A percentile compares a stretch with the other conserved stretches of the same genome.
Evolutionary conservation across 2,113 vertebrate genomes (phyloP).

Genomic region (Daboia siamensis): DNA sequence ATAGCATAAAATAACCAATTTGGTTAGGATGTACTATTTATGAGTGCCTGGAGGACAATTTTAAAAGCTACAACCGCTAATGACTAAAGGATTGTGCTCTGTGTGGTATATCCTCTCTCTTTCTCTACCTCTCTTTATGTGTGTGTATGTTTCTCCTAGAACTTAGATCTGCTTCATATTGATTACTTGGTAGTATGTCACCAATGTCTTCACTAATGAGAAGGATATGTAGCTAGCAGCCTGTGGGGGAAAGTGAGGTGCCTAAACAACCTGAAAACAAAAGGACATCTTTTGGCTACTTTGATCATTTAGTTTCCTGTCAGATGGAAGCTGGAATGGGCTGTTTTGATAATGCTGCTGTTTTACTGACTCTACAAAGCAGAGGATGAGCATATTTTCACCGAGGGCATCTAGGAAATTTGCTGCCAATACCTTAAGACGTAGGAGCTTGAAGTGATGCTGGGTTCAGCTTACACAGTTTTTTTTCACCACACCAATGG

Average conservation of each 20-base stretch:
- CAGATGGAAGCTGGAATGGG: slow-evolving; percentile 57
- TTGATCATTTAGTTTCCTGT: slow-evolving; percentile 66
- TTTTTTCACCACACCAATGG: not conserved
- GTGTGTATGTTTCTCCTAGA: not conserved
- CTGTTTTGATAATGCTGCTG: slow-evolving; percentile 53
- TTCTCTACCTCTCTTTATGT: fast-evolving
- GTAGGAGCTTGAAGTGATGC: slow-evolving; percentile 28
- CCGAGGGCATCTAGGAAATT: slow-evolving; percentile 46
- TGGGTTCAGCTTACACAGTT: slow-evolving; percentile 12
- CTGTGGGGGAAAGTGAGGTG: slow-evolving; percentile 41
- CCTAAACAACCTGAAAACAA: slow-evolving; percentile 60
- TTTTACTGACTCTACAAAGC: slow-evolving; percentile 46
- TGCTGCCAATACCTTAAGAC: slow-evolving; percentile 42
- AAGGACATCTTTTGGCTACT: slow-evolving; percentile 50
- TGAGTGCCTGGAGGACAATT: slow-evolving; percentile 4
- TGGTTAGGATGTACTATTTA: not conserved
- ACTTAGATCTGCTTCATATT: slow-evolving; percentile 44
- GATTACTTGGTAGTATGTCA: slow-evolving; percentile 57
- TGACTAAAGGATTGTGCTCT: not conserved
- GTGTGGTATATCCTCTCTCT: not conserved
- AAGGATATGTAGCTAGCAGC: slow-evolving; percentile 35
- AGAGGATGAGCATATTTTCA: slow-evolving; percentile 51
- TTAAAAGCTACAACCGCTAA: not conserved
- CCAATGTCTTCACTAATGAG: slow-evolving; percentile 54
- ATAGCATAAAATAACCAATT: not conserved